Evolutionary conservation across 2,797 vertebrate species (phyloP).

Genomic region (Emys orbicularis): DNA sequence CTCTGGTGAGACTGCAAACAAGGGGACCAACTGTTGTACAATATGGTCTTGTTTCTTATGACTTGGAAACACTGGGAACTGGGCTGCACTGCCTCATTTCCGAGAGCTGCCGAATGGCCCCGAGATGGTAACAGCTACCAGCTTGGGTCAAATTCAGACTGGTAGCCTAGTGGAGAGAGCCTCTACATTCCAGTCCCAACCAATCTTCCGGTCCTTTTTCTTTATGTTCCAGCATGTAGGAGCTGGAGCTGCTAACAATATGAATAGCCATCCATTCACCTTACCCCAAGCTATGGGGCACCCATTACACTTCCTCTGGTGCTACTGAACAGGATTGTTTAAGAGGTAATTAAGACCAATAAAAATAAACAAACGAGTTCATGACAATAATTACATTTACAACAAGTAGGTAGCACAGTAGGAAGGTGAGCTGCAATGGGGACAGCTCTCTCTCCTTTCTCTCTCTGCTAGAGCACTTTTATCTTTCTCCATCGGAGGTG

Average conservation of each 20-base stretch:
- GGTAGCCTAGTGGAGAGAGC: background rate
- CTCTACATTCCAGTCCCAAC: background rate
- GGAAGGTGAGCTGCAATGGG: background rate
- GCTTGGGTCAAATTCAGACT: background rate
- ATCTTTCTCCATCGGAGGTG: background rate
- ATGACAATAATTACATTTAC: background rate
- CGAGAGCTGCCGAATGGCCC: background rate
- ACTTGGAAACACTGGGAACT: background rate
- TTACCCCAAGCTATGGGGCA: background rate
- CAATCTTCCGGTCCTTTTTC: background rate
- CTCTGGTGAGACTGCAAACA: background rate
- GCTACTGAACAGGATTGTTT: background rate
- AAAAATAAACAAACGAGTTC: background rate
- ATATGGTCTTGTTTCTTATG: background rate
- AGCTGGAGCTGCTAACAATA: background rate
- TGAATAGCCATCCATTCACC: background rate
- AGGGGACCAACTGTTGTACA: background rate
- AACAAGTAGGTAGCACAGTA: background rate
- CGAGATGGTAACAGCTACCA: background rate
- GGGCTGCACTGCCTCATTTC: background rate
- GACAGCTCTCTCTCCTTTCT: background rate
- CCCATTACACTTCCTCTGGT: background rate
- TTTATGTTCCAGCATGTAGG: background rate
- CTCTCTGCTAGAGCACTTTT: rapidly evolving
- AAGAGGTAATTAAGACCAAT: background rate